phyloP scores from a whole-genome alignment of 2,113 vertebrate species.

The Amia ocellicauda region DNA sequence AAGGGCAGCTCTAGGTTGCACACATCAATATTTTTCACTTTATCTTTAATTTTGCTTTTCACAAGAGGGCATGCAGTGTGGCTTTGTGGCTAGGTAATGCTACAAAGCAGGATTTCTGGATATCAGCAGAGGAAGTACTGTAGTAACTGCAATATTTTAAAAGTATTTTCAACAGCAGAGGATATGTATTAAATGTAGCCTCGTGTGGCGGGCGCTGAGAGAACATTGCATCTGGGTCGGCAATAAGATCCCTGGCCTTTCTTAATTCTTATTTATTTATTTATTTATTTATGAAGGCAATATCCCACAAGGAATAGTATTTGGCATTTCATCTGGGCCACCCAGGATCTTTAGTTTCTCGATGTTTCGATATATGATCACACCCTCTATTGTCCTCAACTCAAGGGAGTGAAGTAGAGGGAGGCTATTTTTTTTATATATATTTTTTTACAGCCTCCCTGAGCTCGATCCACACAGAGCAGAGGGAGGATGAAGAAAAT shows the following conservation, averaged over 20 bases:
- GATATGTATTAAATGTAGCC: not conserved
- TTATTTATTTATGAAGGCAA: constrained; percentile 45
- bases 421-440: constrained; percentile 58
- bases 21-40: constrained; percentile 72
- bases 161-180: not conserved
- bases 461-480: constrained; percentile 65
- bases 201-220: not conserved
- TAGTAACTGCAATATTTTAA: not conserved
- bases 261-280: too few relatives aligned
- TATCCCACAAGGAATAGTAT: constrained; percentile 56
- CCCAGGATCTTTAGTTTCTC: constrained; percentile 60
- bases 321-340: constrained; percentile 65
- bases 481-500: constrained; percentile 71
- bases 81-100: constrained; percentile 57
- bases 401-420: constrained; percentile 50
- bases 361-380: constrained; percentile 70
- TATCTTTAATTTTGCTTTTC: constrained; percentile 70
- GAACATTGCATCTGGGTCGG: too few relatives aligned
- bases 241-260: too few relatives aligned
- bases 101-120: not conserved
- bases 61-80: constrained; percentile 26
- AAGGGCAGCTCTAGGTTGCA: constrained; percentile 67
- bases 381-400: constrained; percentile 71
- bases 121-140: not conserved
- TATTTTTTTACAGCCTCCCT: constrained; percentile 70